A percentile compares a stretch with the other conserved stretches of the same genome.
Evolutionary conservation across 2,113 vertebrate species (phyloP).

Genomic region (Passer montanus): DNA sequence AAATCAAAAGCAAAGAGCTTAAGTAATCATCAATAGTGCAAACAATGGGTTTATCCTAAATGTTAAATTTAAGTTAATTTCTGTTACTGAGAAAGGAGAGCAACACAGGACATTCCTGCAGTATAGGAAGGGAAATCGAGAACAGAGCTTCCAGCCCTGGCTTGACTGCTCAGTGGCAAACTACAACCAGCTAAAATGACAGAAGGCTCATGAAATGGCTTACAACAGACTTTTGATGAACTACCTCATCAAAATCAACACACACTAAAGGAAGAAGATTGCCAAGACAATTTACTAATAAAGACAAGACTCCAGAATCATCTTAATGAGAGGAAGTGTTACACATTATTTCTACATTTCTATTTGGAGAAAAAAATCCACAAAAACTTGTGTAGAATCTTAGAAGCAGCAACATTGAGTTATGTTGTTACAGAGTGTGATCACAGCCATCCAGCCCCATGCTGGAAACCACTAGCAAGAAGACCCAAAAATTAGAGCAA

Average conservation of each 20-base stretch:
- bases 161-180: neutral
- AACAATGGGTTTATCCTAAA: neutral
- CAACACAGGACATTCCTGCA: neutral
- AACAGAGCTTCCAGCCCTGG: neutral
- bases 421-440: neutral
- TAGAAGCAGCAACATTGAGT: neutral
- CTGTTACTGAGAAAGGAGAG: neutral
- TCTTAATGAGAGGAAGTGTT: neutral
- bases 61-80: neutral
- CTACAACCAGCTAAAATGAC: neutral
- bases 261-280: neutral
- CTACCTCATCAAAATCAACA: neutral
- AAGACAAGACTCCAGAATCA: neutral
- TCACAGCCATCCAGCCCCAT: neutral
- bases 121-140: neutral
- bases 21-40: neutral
- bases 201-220: neutral
- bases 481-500: neutral
- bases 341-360: neutral
- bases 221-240: neutral
- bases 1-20: neutral
- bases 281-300: neutral
- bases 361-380: neutral
- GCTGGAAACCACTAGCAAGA: neutral
- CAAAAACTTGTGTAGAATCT: neutral